Evolutionary conservation across 2,797 vertebrate genomes (phyloP), one percentile per base, ranked within the genome.

Genomic region (Macropodus opercularis): DNA sequence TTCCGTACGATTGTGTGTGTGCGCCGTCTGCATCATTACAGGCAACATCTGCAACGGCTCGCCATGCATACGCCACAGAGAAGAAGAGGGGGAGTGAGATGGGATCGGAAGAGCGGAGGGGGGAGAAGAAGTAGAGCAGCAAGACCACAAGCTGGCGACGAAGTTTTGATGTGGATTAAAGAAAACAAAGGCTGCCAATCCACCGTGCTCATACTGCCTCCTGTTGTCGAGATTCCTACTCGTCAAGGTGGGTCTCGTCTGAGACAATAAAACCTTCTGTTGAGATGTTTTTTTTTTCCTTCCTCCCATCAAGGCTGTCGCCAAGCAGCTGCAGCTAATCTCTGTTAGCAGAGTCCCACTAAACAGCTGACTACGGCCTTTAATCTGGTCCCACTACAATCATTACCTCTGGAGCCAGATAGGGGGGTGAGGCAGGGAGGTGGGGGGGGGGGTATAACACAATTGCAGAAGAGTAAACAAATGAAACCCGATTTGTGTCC

Each of bases 11-110:
- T 84, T 87, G 86, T 86, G 88, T 87, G 90, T 54, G 79, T n/a
- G n/a, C n/a, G n/a, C 87, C 85, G 88, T 91, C 91, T 93, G 92
- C 88, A 88, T 92, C 91, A 90, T 91, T 92, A 92, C 68, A 32
- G 86, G 74, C 75, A 90, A 92, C 92, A 93, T 93, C 91, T 93
- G 92, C 90, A 91, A 83, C 31, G 59, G 83, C 87, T 90, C 71
- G 79, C 86, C 81, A 80, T 84, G 87, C 83, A 63, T 82, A 71
- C 65, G 69, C 67, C 71, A 77, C 73, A 58, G 26, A 63, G 73
- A 64, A 55, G 69, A 36, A 62, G 61, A 8, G 18, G 27, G 36
- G 9, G 60, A 14, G 38, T 22, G 63, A 15, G 34, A 15, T 14
- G 34, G 4, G 32, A 6, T 14, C 9, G 49, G 40, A 62, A 57